Evolutionary conservation across 2,797 vertebrate species (phyloP).

Genomic region (Pangasius larnaudii): DNA sequence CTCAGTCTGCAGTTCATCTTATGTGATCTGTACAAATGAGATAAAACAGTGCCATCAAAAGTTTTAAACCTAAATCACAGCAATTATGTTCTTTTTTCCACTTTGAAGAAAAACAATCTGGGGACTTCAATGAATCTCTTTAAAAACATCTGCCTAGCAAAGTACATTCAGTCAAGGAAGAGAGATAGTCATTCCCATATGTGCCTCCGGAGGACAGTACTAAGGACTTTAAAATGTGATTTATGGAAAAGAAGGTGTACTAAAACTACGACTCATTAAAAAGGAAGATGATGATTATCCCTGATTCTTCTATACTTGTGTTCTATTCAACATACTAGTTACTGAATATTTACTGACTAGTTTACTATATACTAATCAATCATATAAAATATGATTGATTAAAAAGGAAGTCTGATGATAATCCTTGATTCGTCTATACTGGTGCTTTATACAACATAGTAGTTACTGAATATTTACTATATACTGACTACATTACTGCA

Average conservation of each 20-base stretch:
- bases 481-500: not conserved
- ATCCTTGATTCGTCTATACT: not conserved
- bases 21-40: conserved; percentile 63
- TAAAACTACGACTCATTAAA: conserved; percentile 44
- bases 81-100: conserved; percentile 45
- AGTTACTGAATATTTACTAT: not conserved
- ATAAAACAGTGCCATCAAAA: conserved; percentile 68
- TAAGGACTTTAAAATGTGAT: conserved; percentile 62
- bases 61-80: conserved; percentile 62
- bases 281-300: conserved; percentile 17
- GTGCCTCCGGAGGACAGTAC: conserved; percentile 72
- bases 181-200: conserved; percentile 71
- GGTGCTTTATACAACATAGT: not conserved
- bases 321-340: not conserved
- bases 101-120: conserved; percentile 56
- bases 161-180: conserved; percentile 66
- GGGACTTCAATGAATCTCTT: conserved; percentile 72
- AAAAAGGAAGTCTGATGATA: conserved; percentile 12
- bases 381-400: conserved; percentile 37
- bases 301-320: not conserved
- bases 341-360: not conserved
- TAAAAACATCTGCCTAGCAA: conserved; percentile 75
- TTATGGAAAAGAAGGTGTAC: conserved; percentile 64
- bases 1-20: conserved; percentile 36
- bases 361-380: not conserved